Base-by-base conservation (phyloP, 2,113 vertebrate genomes). In the Brachyistius frenatus region DNA sequence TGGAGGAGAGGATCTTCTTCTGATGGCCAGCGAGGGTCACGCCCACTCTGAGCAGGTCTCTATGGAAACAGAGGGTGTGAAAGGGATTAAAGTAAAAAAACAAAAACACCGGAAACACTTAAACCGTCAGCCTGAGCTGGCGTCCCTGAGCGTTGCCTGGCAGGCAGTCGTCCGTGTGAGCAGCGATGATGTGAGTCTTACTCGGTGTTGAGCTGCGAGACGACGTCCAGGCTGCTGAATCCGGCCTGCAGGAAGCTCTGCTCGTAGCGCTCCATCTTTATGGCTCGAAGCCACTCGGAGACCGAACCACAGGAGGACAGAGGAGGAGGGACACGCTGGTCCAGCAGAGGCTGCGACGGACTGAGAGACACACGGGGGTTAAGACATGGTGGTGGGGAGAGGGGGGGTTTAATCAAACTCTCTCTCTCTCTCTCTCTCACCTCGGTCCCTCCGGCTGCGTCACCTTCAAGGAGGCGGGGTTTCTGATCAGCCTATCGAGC, bases 21-120 rank as follows among this genome's bases (percentile, higher is more conserved):
- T 99, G 98, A 90, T 99, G 98, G 47, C 98, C 98, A 1, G 97
- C 97, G 73, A 99, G 93, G 80, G 97, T 99, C 84, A 99, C 96
- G 16, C 97, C 98, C 94, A 98, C 97, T 94, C 98, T 95, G 90
- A 99, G 94, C 75, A 99, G 96, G 90, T 99, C 98, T 93, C 98
- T 99, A 91, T 23, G 85, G 60, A 80, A 78, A 93, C 67, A 91
- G 31, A 73, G 0, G 72, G 6, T 23, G 23, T 23, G 3, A 56
- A 2, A 32, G 23, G 5, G 31, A 3, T 1, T 31, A 16, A 60
- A 37, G 46, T 2, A 5, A 0, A 36, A 7, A 70, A 8, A 46
- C 54, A 37, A 33, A 52, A 0, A 32, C 23, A 54, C 5, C 5
- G 7, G 23, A 44, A 44, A 44, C 41, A 44, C 7, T 9, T 11